phyloP scores from a whole-genome alignment of 2,113 vertebrate species.

The Aptenodytes forsteri region DNA sequence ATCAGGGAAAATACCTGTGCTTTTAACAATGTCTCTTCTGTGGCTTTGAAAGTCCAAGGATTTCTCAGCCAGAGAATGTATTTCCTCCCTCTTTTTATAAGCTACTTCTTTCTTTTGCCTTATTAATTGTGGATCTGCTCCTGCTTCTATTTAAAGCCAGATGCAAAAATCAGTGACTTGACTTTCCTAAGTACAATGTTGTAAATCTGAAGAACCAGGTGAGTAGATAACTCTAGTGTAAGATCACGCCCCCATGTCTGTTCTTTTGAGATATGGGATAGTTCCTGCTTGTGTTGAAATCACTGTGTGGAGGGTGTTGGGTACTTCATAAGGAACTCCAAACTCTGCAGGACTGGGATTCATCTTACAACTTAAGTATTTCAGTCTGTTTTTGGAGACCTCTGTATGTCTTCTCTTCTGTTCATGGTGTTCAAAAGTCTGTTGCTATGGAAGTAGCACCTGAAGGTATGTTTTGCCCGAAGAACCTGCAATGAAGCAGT shows the following conservation, averaged over 20 bases:
- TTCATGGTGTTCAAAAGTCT: constrained; percentile 29
- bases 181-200: constrained; percentile 41
- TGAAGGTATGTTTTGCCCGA: background rate
- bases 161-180: constrained; percentile 42
- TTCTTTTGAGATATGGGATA: constrained; percentile 1
- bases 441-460: constrained; percentile 6
- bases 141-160: constrained; percentile 54
- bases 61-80: constrained; percentile 65
- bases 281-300: constrained; percentile 34
- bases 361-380: background rate
- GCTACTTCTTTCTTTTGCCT: constrained; percentile 63
- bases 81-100: constrained; percentile 57
- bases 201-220: constrained; percentile 39
- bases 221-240: constrained; percentile 29
- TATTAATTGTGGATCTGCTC: constrained; percentile 45
- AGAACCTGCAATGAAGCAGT: constrained; percentile 27
- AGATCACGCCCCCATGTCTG: background rate
- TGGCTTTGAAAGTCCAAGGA: constrained; percentile 47
- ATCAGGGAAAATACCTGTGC: constrained; percentile 65
- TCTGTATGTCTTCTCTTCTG: constrained; percentile 18
- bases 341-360: constrained; percentile 15
- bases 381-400: constrained; percentile 44
- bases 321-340: constrained; percentile 24
- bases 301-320: background rate
- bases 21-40: constrained; percentile 58